Evolutionary conservation across 1,140 invertebrate genomes (phyloP).

Genomic region (Physella acuta): DNA sequence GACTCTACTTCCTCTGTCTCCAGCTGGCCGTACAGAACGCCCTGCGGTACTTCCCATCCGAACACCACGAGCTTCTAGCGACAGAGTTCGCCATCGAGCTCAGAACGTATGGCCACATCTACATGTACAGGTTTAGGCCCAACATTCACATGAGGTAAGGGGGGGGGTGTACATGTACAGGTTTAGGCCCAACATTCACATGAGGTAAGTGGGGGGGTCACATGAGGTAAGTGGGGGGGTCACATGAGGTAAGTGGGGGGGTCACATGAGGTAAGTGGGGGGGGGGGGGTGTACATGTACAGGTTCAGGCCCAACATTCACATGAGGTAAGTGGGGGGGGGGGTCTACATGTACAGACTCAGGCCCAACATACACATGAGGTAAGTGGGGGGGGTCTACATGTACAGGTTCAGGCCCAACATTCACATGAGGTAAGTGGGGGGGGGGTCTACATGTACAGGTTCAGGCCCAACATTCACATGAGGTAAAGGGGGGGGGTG

Average conservation of each 20-base stretch:
- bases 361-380: conserved; percentile 57
- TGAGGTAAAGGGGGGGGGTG: conserved; percentile 65
- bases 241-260: no score
- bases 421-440: no score
- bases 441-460: conserved; percentile 76
- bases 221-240: neutral
- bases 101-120: conserved; percentile 69
- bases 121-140: conserved; percentile 71
- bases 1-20: no score
- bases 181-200: conserved; percentile 63
- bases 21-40: conserved; percentile 68
- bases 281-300: neutral
- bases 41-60: conserved; percentile 68
- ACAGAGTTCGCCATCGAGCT: conserved; percentile 68
- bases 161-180: conserved; percentile 70
- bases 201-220: conserved; percentile 61
- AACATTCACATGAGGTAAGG: conserved; percentile 63
- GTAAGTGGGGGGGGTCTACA: no score
- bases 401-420: no score
- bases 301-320: no score
- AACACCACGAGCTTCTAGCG: conserved; percentile 62
- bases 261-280: no score
- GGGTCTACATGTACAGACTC: conserved; percentile 73
- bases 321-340: conserved; percentile 54
- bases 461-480: conserved; percentile 63